Conservation (phyloP, 2,888 invertebrate species). For the Platycheirus rosarum region DNA sequence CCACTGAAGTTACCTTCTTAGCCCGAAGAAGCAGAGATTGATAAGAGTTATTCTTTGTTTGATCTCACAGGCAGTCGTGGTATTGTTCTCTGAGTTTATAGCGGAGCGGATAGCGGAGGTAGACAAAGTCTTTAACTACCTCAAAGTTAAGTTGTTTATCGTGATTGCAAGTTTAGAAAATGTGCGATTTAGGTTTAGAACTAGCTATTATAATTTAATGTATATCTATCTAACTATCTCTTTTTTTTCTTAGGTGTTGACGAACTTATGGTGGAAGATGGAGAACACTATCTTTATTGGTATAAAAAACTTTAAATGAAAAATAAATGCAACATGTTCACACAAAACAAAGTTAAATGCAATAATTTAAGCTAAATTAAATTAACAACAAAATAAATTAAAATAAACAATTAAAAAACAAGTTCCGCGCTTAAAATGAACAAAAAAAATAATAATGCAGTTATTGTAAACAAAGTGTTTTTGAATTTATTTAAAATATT, state of each 20-base stretch:
- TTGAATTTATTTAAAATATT: conserved; percentile 67
- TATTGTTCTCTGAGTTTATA: too few relatives aligned
- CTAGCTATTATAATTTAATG: too few relatives aligned
- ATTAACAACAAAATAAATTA: conserved; percentile 30
- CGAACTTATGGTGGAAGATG: conserved; percentile 92
- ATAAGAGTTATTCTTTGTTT: too few relatives aligned
- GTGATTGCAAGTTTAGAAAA: too few relatives aligned
- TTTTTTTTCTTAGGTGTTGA: conserved; percentile 86
- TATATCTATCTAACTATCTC: too few relatives aligned
- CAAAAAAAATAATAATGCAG: conserved; percentile 49
- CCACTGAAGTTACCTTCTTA: too few relatives aligned
- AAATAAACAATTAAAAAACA: conserved; percentile 41
- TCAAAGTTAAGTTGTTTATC: too few relatives aligned
- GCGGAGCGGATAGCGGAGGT: too few relatives aligned
- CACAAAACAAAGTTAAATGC: conserved; percentile 50
- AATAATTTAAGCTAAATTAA: conserved; percentile 70
- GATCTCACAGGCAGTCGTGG: too few relatives aligned
- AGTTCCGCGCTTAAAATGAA: conserved; percentile 71
- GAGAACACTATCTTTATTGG: conserved; percentile 95
- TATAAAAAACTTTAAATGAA: conserved; percentile 92
- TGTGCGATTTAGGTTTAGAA: too few relatives aligned
- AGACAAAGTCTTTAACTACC: too few relatives aligned
- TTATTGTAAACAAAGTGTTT: conserved; percentile 65
- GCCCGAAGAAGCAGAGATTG: too few relatives aligned
- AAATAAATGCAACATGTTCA: conserved; percentile 10